phyloP scores from a whole-genome alignment of 2,797 vertebrate genomes.

The Euthynnus affinis region DNA sequence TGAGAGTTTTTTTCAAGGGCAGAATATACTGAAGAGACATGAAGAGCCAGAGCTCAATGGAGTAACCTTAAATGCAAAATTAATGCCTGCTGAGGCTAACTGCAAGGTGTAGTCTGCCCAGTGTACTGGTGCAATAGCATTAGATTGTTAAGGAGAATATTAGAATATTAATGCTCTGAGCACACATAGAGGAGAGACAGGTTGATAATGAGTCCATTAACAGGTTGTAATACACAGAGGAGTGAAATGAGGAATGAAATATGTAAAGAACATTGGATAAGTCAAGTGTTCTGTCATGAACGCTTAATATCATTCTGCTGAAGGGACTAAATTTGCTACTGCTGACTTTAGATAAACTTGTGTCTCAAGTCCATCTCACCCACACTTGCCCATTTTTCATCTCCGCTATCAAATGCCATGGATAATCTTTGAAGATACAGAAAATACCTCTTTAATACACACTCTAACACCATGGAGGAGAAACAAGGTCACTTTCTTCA shows the following conservation, averaged over 20 bases:
- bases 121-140: not conserved
- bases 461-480: not conserved
- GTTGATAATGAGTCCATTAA: slow-evolving; percentile 36
- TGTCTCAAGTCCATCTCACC: not conserved
- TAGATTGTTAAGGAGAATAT: slow-evolving; percentile 18
- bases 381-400: not conserved
- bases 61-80: slow-evolving; percentile 18
- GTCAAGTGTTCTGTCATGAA: slow-evolving; percentile 27
- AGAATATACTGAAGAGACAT: not conserved
- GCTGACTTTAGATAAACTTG: not conserved
- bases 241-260: slow-evolving; percentile 32
- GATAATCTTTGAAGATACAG: slow-evolving; percentile 14
- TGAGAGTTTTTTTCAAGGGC: slow-evolving; percentile 6
- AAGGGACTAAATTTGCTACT: not conserved
- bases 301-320: slow-evolving; percentile 4
- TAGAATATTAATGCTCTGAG: slow-evolving; percentile 20
- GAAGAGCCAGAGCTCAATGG: slow-evolving; percentile 5
- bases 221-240: slow-evolving; percentile 29
- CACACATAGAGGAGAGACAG: slow-evolving; percentile 15
- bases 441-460: slow-evolving; percentile 4
- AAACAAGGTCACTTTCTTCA: slow-evolving; percentile 12
- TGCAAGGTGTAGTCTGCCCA: not conserved
- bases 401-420: slow-evolving; percentile 4
- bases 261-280: not conserved
- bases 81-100: not conserved